A percentile compares a stretch with the other conserved stretches of the same genome.
These are phyloP conservation scores for Lamellibrachia satsuma DNA, from an alignment of 2,888 invertebrate genomes.

Conservation along the genomic window DNA sequence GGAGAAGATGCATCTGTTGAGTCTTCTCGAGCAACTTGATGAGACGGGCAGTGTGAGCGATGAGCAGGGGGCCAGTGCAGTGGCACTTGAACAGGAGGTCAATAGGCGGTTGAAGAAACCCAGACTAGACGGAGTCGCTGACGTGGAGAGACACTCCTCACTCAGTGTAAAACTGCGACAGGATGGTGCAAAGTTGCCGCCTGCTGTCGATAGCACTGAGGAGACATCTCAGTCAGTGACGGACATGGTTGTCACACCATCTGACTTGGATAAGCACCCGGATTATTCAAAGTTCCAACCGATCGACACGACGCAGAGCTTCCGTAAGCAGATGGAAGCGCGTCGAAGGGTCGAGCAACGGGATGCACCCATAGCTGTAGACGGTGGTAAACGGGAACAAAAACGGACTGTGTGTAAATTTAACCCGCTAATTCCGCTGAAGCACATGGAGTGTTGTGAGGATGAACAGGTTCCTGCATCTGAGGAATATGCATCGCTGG, in stretches of 20 bases:
- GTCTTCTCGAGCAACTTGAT: slow-evolving; percentile 60
- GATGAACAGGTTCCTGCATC: neutral
- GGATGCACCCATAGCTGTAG: neutral
- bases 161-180: slow-evolving; percentile 20
- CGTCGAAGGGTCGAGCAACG: slow-evolving; percentile 38
- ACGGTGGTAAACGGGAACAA: neutral
- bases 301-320: slow-evolving; percentile 52
- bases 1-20: slow-evolving; percentile 59
- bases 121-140: slow-evolving; percentile 45
- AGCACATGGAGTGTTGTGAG: slow-evolving; percentile 18
- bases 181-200: slow-evolving; percentile 18
- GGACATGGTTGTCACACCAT: neutral
- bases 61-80: slow-evolving; percentile 34
- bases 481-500: slow-evolving; percentile 44
- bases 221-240: neutral
- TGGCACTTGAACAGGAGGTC: slow-evolving; percentile 36
- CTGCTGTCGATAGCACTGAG: neutral
- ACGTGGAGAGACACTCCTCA: slow-evolving; percentile 28
- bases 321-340: slow-evolving; percentile 58
- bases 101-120: slow-evolving; percentile 44
- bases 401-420: neutral
- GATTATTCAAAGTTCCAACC: slow-evolving; percentile 33
- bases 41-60: slow-evolving; percentile 50
- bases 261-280: slow-evolving; percentile 10
- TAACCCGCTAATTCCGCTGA: neutral